Evolutionary conservation across 2,797 vertebrate species (phyloP).

Genomic region (Pelochelys cantorii): DNA sequence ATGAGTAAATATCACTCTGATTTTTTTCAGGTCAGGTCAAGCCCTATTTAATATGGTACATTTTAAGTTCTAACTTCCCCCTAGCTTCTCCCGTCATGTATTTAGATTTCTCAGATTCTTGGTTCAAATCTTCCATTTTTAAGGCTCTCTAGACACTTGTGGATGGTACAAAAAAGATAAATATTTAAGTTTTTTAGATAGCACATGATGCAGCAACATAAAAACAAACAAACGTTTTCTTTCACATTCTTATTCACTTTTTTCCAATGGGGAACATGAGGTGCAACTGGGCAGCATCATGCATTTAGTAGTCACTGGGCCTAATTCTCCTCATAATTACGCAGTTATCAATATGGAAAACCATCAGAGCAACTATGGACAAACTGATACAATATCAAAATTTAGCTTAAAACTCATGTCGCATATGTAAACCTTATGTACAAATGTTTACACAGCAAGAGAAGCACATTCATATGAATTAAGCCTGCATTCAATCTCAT

Average conservation of each 20-base stretch:
- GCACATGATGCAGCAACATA: not conserved
- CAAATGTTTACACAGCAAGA: not conserved
- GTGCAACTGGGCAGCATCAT: not conserved
- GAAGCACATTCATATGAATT: not conserved
- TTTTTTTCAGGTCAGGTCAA: not conserved
- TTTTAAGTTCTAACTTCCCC: not conserved
- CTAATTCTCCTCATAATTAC: not conserved
- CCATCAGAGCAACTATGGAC: not conserved
- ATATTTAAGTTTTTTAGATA: not conserved
- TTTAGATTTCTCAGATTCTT: not conserved
- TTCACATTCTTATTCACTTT: not conserved
- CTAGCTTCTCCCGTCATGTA: not conserved
- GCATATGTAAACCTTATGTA: not conserved
- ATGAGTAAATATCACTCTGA: not conserved
- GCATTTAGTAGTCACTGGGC: not conserved
- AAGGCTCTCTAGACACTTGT: not conserved
- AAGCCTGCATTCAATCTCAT: not conserved
- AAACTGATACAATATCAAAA: not conserved
- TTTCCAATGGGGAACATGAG: not conserved
- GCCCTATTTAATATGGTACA: not conserved
- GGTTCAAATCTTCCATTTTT: not conserved
- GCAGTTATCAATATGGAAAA: constrained; percentile 18
- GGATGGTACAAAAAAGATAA: not conserved
- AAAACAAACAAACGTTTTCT: not conserved
- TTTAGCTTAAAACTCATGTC: not conserved